Evolutionary conservation across 2,797 vertebrate genomes (phyloP), one percentile per base, ranked within the genome.

Genomic region (Dermochelys coriacea): DNA sequence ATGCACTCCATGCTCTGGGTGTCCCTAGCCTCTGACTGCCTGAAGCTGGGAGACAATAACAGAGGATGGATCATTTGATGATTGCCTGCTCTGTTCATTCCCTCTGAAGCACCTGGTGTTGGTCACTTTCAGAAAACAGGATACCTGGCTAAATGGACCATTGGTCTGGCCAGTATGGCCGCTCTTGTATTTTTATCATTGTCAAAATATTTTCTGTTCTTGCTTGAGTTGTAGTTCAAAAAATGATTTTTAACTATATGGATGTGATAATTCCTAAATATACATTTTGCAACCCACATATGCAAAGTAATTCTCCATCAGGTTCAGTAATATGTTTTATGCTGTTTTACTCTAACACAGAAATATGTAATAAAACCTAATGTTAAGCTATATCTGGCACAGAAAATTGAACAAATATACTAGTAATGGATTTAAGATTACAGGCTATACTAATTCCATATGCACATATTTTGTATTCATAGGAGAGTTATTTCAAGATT

Each of bases 211-310:
- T 85, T 93, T 4, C 61, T 29, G 14, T 75, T 75, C 71, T 86
- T 93, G 75, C 11, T 49, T 91, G 37, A 94, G 78, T 11, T 80
- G 47, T 75, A 80, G 88, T 87, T 90, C 90, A 94, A 93, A 92
- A 90, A 55, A 90, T 92, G 78, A 80, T 50, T 93, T 64, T 64
- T 75, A 71, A 89, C 68, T 90, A 91, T 83, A 68, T 31, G 7
- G 91, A 18, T 19, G 19, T 86, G 52, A 80, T 85, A 77, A 49
- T 29, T 82, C 31, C 15, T 27, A 49, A 74, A 47, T 2, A 1
- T 91, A 86, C 23, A 49, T 2, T 83, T 49, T 31, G 11, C 11
- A 75, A 75, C 41, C 41, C 5, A 74, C 21, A 21, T 47, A 37
- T 79, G 10, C 78, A 55, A 92, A 92, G 80, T 64, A 81, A 86